A percentile compares a stretch with the other conserved stretches of the same genome.
phyloP scores from a whole-genome alignment of 2,113 vertebrate genomes.

The Cavia porcellus region DNA sequence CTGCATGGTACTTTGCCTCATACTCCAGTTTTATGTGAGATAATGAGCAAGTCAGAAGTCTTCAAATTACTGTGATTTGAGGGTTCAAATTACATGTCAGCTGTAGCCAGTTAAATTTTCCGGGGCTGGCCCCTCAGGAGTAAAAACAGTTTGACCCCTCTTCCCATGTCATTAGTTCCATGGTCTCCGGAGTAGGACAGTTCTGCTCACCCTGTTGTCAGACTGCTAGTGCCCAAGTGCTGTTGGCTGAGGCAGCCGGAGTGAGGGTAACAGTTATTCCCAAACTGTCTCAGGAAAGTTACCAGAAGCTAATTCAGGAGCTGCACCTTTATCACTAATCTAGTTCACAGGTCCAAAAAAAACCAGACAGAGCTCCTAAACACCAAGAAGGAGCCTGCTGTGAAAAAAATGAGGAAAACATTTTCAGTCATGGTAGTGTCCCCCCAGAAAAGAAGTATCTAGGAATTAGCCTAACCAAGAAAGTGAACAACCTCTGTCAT shows the following conservation, averaged over 20 bases:
- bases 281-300: not conserved
- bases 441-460: not conserved
- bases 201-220: not conserved
- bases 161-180: constrained; percentile 36
- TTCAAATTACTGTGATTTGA: constrained; percentile 76
- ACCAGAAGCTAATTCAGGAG: constrained; percentile 43
- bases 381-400: not conserved
- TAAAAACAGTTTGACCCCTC: constrained; percentile 52
- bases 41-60: constrained; percentile 62
- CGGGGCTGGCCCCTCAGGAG: constrained; percentile 42
- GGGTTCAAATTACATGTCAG: constrained; percentile 69
- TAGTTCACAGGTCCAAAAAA: constrained; percentile 20
- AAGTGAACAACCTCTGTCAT: not conserved
- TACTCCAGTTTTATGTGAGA: constrained; percentile 69
- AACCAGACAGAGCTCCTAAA: not conserved
- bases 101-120: constrained; percentile 69
- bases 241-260: not conserved
- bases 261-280: constrained; percentile 17
- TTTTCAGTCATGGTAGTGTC: not conserved
- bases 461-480: not conserved
- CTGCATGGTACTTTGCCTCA: constrained; percentile 21
- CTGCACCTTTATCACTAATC: not conserved
- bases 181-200: constrained; percentile 4
- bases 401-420: not conserved
- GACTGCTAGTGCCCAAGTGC: not conserved